Evolutionary conservation across 1,140 invertebrate genomes (phyloP), one percentile per base, ranked within the genome.

Genomic region (Campoletis sonorensis): DNA sequence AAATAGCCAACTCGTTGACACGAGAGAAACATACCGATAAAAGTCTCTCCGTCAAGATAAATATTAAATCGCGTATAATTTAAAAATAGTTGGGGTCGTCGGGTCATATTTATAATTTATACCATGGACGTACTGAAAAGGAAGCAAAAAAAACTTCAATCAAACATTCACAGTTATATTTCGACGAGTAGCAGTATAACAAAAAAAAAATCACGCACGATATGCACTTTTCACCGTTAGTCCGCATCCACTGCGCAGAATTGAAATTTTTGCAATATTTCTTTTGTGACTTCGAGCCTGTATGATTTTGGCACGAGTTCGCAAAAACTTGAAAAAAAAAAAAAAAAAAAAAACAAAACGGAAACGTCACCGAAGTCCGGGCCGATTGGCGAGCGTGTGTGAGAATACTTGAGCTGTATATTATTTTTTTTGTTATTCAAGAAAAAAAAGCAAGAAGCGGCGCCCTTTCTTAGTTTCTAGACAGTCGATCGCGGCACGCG

Each of bases 371-470:
- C 54, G 75, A 77, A 77, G 54, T 77, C 75, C 61, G 13, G 75
- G 83, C 80, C 26, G 84, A 85, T 87, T 87, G 79, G 83, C 88
- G 89, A 89, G 85, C 82, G 86, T 86, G 86, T 88, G 87, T 86
- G 86, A 83, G 84, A 88, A 81, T 87, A 83, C 82, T 71, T 80
- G 80, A 37, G 78, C 54, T 81, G 67, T 82, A 7, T 58, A n/a
- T 58, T 58, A n/a, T 58, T n/a, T 11, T 45, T 45, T 45, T 45
- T 54, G 26, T 40, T 70, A 51, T 45, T 45, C 8, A 10, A 33
- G 3, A 10, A 49, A 75, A 75, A 45, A 58, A 54, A 54, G 27
- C 61, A 71, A 81, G 70, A 82, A 83, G 82, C 75, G 79, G 40
- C 40, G 80, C 27, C 78, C 81, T 70, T 78, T 81, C 70, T 77